These are phyloP conservation scores for Phylloscopus trochiloides DNA, from an alignment of 2,113 vertebrate species.

Conservation along the genomic window DNA sequence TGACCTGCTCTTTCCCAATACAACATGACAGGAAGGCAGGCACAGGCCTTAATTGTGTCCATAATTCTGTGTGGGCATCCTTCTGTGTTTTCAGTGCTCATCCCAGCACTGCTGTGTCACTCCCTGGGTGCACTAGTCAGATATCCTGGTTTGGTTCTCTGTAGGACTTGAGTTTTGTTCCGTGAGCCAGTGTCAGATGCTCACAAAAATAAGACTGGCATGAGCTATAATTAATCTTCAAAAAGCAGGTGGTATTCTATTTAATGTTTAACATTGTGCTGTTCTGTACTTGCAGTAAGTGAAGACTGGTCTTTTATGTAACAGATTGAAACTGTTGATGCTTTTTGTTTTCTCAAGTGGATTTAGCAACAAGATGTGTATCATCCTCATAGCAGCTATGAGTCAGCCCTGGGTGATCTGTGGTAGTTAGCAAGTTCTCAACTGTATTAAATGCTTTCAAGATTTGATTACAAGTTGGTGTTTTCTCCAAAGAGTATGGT, in stretches of 20 bases:
- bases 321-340: background rate
- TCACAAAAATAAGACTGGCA: background rate
- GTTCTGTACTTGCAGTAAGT: background rate
- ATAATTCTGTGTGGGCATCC: background rate
- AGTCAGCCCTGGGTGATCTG: background rate
- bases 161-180: background rate
- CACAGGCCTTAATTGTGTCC: background rate
- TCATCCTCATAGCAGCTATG: background rate
- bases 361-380: background rate
- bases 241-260: background rate
- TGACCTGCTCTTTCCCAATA: background rate
- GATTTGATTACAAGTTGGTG: background rate
- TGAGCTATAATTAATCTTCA: background rate
- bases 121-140: background rate
- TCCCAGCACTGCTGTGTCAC: background rate
- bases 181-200: background rate
- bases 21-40: background rate
- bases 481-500: background rate
- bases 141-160: background rate
- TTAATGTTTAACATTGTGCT: background rate
- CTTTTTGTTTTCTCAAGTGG: background rate
- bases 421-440: background rate
- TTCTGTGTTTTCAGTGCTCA: background rate
- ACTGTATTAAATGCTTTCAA: background rate
- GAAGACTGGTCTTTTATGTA: background rate